These are phyloP conservation scores for Callionymus lyra DNA, from an alignment of 2,113 vertebrate species.

Conservation along the genomic window DNA sequence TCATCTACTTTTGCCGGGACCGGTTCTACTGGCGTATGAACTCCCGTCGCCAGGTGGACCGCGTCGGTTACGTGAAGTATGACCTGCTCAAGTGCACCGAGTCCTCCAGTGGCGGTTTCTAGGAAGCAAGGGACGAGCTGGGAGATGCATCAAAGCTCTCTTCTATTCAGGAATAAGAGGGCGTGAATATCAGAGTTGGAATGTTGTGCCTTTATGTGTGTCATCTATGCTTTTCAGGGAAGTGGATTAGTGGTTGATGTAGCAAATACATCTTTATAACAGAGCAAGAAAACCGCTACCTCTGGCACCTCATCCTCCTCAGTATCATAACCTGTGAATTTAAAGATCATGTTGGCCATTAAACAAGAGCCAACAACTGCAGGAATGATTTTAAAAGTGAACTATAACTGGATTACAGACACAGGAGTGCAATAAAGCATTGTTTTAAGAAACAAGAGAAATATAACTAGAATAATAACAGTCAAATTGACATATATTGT, in stretches of 20 bases:
- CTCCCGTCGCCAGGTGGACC: constrained; percentile 59
- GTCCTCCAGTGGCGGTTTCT: constrained; percentile 23
- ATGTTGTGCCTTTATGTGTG: constrained; percentile 17
- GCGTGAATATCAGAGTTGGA: constrained; percentile 27
- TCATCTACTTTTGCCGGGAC: constrained; percentile 73
- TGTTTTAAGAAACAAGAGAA: too few relatives aligned
- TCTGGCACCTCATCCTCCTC: too few relatives aligned
- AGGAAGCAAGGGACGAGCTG: constrained; percentile 7
- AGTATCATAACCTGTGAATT: constrained; percentile 37
- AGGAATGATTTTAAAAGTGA: constrained; percentile 15
- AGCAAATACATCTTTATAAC: constrained; percentile 13
- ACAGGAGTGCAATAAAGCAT: too few relatives aligned
- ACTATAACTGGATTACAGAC: too few relatives aligned
- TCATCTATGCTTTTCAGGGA: constrained; percentile 33
- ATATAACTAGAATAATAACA: too few relatives aligned
- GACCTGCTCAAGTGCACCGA: constrained; percentile 72
- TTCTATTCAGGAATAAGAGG: constrained; percentile 13
- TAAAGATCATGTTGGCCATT: constrained; percentile 8
- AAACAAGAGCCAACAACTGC: constrained; percentile 14
- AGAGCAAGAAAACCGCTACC: not conserved
- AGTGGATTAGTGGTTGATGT: constrained; percentile 5
- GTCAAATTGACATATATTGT: too few relatives aligned
- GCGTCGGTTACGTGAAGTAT: constrained; percentile 73
- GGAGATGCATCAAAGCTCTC: constrained; percentile 13
- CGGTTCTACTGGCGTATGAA: constrained; percentile 78